A percentile compares a stretch with the other conserved stretches of the same genome.
phyloP scores from a whole-genome alignment of 2,113 vertebrate species.

The Neolamprologus toae region DNA sequence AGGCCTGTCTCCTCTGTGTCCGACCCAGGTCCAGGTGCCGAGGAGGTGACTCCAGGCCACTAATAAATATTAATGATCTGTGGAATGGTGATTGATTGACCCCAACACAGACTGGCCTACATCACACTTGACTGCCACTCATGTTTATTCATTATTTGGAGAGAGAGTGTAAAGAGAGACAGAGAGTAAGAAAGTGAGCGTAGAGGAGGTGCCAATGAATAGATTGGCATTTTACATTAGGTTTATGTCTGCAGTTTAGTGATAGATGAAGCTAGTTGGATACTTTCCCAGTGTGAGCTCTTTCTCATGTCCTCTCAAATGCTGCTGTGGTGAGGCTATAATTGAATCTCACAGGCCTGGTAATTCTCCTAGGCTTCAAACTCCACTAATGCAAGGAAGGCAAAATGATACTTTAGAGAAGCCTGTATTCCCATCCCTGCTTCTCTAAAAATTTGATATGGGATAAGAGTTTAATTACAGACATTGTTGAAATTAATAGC shows the following conservation, averaged over 20 bases:
- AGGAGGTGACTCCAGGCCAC: conserved; percentile 63
- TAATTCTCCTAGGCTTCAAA: conserved; percentile 60
- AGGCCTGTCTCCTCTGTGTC: conserved; percentile 47
- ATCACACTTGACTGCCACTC: conserved; percentile 60
- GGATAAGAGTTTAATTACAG: conserved; percentile 62
- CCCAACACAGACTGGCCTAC: conserved; percentile 60
- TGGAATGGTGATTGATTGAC: conserved; percentile 72
- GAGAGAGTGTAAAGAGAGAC: conserved; percentile 45
- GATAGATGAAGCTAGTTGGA: conserved; percentile 63
- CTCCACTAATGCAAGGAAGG: conserved; percentile 43
- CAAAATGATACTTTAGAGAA: conserved; percentile 45
- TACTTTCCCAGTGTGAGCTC: conserved; percentile 53
- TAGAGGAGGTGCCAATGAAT: conserved; percentile 23
- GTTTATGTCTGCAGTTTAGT: conserved; percentile 59
- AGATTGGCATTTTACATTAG: conserved; percentile 60
- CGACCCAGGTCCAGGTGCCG: conserved; percentile 46
- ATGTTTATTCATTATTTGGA: conserved; percentile 73
- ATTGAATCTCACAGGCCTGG: conserved; percentile 67
- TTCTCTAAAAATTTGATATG: conserved; percentile 35
- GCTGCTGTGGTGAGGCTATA: conserved; percentile 52
- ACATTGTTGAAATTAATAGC: conserved; percentile 57
- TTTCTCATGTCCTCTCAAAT: conserved; percentile 56
- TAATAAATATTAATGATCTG: conserved; percentile 71
- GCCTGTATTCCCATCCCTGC: conserved; percentile 40
- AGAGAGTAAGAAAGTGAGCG: neutral